Conservation (phyloP, 2,113 vertebrate species). For the Tyto alba region DNA sequence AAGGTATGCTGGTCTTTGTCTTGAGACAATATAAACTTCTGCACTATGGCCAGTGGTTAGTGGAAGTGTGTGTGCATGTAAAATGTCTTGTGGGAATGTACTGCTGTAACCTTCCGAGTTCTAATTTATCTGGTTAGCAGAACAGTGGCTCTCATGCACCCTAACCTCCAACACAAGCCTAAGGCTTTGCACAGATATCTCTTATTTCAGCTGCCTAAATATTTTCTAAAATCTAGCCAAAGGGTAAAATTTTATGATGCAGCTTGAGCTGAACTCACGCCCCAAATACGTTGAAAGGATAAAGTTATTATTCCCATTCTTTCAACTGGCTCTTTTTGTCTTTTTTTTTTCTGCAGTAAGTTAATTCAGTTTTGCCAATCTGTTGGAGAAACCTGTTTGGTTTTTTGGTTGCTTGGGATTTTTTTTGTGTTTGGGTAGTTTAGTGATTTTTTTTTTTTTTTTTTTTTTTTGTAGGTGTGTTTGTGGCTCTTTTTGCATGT, state of each 20-base stretch:
- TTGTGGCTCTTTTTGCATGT: too few relatives aligned
- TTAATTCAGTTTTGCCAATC: neutral
- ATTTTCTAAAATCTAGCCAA: neutral
- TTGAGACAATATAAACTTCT: neutral
- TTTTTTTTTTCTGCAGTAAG: neutral
- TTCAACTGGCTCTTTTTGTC: neutral
- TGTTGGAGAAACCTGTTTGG: neutral
- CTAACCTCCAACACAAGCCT: neutral
- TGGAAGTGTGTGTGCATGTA: neutral
- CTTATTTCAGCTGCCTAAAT: neutral
- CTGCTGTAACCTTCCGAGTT: neutral
- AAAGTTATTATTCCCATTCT: neutral
- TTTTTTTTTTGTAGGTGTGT: neutral
- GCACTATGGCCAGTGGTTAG: neutral
- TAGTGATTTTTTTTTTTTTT: neutral
- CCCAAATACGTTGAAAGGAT: neutral
- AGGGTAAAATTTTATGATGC: neutral
- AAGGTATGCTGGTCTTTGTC: neutral
- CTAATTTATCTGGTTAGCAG: neutral
- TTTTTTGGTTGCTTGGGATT: neutral
- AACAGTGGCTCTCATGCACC: neutral
- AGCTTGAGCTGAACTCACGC: neutral
- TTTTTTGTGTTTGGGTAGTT: neutral
- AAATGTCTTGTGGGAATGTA: neutral
- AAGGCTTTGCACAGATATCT: neutral